These are phyloP conservation scores for Pelmatolapia mariae DNA, from an alignment of 2,113 vertebrate genomes.

Conservation along the genomic window DNA sequence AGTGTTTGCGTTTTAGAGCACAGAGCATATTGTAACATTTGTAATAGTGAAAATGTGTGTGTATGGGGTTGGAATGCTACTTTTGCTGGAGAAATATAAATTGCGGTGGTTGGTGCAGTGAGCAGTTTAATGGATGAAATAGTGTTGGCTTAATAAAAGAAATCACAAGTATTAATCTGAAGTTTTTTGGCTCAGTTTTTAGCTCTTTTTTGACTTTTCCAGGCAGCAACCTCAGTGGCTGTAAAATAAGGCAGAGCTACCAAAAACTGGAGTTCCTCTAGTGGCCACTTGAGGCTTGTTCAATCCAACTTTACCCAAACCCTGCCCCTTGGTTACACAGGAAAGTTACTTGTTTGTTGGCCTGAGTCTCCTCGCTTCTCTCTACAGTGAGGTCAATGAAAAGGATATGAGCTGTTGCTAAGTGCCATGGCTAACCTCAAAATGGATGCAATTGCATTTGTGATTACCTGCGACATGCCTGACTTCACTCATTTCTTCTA, in stretches of 20 bases:
- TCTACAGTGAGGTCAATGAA: not conserved
- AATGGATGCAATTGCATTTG: not conserved
- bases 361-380: not conserved
- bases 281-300: not conserved
- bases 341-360: not conserved
- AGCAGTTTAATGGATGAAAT: not conserved
- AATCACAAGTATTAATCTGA: not conserved
- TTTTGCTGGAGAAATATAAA: not conserved
- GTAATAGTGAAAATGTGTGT: slow-evolving; percentile 18
- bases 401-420: not conserved
- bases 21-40: slow-evolving; percentile 36
- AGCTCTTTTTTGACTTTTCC: not conserved
- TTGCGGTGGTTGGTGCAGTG: not conserved
- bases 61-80: not conserved
- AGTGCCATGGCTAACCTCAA: not conserved
- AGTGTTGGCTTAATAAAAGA: slow-evolving; percentile 49
- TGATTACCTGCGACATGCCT: not conserved
- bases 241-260: not conserved
- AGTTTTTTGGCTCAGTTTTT: not conserved
- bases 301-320: not conserved
- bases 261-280: not conserved
- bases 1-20: slow-evolving; percentile 30
- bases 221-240: not conserved
- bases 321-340: not conserved
- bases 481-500: not conserved